Evolutionary conservation across 1,140 invertebrate genomes (phyloP), one percentile per base, ranked within the genome.

Genomic region (Zaprionus inermis): DNA sequence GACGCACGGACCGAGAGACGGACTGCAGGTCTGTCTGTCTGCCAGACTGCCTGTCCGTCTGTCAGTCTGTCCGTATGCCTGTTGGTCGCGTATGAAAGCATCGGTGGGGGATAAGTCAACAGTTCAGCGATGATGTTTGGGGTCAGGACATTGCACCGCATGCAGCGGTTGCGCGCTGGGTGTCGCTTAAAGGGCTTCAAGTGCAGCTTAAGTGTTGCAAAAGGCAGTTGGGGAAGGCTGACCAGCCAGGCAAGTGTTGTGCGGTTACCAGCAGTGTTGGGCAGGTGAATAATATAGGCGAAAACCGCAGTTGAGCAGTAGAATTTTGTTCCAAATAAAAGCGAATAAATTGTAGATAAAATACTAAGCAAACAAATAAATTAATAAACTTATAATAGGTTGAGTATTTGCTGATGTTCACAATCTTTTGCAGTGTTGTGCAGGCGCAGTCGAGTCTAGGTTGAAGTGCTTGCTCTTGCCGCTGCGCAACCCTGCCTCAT

Each of bases 81-180:
- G 78, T 41, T n/a, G 18, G 16, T 46, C 44, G 44, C 67, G 49
- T 24, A 32, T 20, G 44, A 60, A 55, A 59, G 71, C 64, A 64
- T 44, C 49, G 55, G 56, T 55, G 59, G 49, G 22, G 41, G 32
- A 58, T 70, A 63, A 85, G 83, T 88, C 83, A 85, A 86, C 79
- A 86, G 72, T 88, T 77, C 85, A 86, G 58, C 76, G 71, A 44
- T 76, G 71, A 44, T 76, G 57, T 59, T 79, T 78, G 76, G 38
- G 71, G 82, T 86, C 61, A 78, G 78, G 72, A 79, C 79, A 79
- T 82, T 88, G 79, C 78, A 76, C 83, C 68, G 79, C 66, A 76
- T 67, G 52, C 52, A 44, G 60, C 66, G 57, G 72, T 71, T 51
- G 5, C 22, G 14, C 65, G 46, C 22, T n/a, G n/a, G 22, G 20